Evolutionary conservation across 2,797 vertebrate species (phyloP).

Genomic region (Acanthornis magna): DNA sequence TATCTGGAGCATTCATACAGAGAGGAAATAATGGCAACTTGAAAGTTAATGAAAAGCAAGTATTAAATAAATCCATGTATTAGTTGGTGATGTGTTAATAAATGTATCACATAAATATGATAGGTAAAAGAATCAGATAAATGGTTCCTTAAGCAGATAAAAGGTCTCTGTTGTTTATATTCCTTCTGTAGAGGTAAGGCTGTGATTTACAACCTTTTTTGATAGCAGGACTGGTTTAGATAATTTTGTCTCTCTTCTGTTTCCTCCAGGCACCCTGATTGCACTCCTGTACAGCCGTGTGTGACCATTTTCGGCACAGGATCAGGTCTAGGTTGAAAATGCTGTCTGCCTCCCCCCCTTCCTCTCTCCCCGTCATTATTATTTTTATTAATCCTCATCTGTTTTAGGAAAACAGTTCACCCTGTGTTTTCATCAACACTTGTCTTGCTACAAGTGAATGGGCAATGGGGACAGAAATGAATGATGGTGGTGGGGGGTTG

Average conservation of each 20-base stretch:
- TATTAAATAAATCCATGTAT: slow-evolving; percentile 21
- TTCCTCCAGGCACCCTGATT: neutral
- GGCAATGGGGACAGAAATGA: neutral
- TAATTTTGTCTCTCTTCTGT: slow-evolving; percentile 1
- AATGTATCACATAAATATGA: slow-evolving; percentile 7
- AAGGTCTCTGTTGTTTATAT: neutral
- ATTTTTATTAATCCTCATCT: slow-evolving; percentile 16
- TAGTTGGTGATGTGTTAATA: slow-evolving; percentile 26
- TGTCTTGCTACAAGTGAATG: neutral
- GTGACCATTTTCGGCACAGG: neutral
- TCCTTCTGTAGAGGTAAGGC: neutral
- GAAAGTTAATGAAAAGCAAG: slow-evolving; percentile 12
- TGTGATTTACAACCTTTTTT: slow-evolving; percentile 9
- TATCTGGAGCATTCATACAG: neutral
- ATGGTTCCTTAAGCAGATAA: neutral
- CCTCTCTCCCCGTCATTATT: neutral
- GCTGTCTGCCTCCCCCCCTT: rapidly evolving
- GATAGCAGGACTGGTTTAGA: neutral
- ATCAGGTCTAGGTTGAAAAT: neutral
- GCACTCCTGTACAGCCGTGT: neutral
- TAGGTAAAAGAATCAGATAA: slow-evolving; percentile 10
- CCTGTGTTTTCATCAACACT: neutral
- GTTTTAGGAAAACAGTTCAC: neutral
- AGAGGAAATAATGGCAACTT: neutral
- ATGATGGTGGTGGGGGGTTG: neutral